Base-by-base conservation (phyloP, 2,888 invertebrate genomes). In the Chromoteleia sp. region DNA sequence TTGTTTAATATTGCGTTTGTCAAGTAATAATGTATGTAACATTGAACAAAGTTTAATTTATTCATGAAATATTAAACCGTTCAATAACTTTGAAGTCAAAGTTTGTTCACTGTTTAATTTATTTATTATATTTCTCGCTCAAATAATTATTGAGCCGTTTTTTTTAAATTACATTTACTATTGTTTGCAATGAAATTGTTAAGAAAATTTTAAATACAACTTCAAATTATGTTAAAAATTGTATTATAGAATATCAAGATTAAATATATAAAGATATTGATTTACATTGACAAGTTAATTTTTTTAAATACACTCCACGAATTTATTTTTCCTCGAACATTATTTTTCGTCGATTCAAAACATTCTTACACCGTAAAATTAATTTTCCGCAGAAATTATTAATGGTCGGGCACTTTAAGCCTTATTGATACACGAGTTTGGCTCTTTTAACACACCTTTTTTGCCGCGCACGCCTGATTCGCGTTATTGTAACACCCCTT, bases 11-110 rank as follows among this genome's bases (percentile, higher is more conserved):
- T 12, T 33, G 10, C 39, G 14, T 4, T 33, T 33, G 41, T 41
- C 41, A 4, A 14, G 2, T 41, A 14, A 6, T 41, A n/a, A n/a
- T 45, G 17, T 43, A 4, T 39, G 12, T 43, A 25, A 63, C 63
- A 63, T 63, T 48, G 63, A 63, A 48, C 33, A 19, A 63, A 67
- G 25, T 61, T 39, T 43, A 25, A 5, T 39, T 39, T 19, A 21
- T 39, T 58, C 48, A 50, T 50, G 1, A 50, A 50, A 25, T 25
- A 50, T 50, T 50, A n/a, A 50, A 25, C 7, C 3, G n/a, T 50
- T 25, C 29, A 29, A 4, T 29, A 50, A 25, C 50, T 50, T 21
- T 25, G 19, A 2, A 19, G 10, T 19, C 12, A 19, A 45, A 19
- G 45, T 43, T 45, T 19, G 19, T 19, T 8, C 10, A 8, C 1